Percentiles rank a stretch among this genome's conserved stretches.
phyloP scores from a whole-genome alignment of 2,888 invertebrate species.

The Neuroscelio doddi region DNA sequence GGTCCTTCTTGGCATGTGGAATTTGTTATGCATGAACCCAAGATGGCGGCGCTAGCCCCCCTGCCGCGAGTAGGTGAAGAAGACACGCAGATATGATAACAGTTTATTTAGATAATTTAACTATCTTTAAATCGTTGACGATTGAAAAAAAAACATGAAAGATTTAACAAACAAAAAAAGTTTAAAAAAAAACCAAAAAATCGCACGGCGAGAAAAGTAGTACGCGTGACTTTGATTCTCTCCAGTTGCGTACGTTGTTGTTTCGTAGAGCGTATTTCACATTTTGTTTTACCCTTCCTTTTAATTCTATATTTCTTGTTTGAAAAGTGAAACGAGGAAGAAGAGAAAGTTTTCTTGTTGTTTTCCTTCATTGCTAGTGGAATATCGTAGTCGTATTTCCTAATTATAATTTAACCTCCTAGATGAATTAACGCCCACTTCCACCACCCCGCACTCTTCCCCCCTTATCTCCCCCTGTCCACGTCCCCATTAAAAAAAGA shows the following conservation, averaged over 20 bases:
- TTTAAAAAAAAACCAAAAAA: conserved; percentile 4
- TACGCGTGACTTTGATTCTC: conserved; percentile 4
- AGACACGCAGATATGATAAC: conserved; percentile 64
- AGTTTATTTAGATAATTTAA: conserved; percentile 66
- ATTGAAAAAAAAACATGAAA: conserved; percentile 29
- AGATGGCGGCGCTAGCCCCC: conserved; percentile 67
- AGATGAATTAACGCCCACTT: conserved; percentile 36
- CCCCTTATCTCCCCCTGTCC: conserved; percentile 15
- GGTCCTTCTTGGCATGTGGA: conserved; percentile 72
- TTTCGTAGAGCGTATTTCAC: not conserved
- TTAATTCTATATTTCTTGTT: conserved; percentile 8
- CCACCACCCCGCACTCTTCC: conserved; percentile 5
- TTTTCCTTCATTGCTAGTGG: conserved; percentile 39
- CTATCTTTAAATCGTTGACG: conserved; percentile 56
- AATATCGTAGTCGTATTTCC: conserved; percentile 40
- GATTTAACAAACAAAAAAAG: conserved; percentile 32
- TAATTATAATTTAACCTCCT: conserved; percentile 43
- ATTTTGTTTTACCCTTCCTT: conserved; percentile 3
- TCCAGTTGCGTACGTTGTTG: conserved; percentile 4
- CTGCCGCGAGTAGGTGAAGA: conserved; percentile 55
- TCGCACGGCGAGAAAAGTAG: conserved; percentile 9
- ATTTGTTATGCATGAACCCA: conserved; percentile 73
- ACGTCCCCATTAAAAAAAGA: conserved; percentile 19
- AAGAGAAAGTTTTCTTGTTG: conserved; percentile 34
- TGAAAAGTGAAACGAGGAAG: not conserved